Percentiles rank a stretch among this genome's conserved stretches.
Conservation (phyloP, 2,113 vertebrate species). For the Neopipo cinnamomea region DNA sequence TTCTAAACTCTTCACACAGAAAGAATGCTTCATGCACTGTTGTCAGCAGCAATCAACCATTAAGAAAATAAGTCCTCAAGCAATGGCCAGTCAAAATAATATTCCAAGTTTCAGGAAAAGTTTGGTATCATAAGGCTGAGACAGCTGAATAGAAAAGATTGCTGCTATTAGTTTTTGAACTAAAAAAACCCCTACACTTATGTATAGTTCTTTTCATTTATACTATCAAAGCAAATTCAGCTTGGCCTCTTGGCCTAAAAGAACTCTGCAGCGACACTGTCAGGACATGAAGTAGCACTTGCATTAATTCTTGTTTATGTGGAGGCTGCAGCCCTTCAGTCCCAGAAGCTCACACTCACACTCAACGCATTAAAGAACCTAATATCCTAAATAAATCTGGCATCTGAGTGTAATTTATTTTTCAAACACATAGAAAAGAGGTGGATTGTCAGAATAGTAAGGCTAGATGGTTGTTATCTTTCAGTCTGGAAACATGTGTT, state of each 20-base stretch:
- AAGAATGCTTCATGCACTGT: neutral
- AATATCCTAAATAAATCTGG: neutral
- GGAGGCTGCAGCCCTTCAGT: neutral
- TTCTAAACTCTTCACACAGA: neutral
- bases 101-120: neutral
- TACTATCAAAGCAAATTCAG: neutral
- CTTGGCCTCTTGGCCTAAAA: neutral
- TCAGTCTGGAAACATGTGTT: neutral
- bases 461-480: neutral
- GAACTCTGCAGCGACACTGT: neutral
- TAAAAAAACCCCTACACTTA: fast-evolving
- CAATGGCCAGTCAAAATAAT: neutral
- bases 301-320: neutral
- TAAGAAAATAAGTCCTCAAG: neutral
- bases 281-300: neutral
- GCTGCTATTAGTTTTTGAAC: neutral
- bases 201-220: neutral
- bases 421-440: neutral
- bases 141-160: neutral
- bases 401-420: neutral
- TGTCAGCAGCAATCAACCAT: neutral
- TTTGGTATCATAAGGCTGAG: neutral
- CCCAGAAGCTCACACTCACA: neutral
- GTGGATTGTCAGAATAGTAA: neutral
- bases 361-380: neutral